Conservation (phyloP, 2,113 vertebrate genomes). For the Malurus cyaneus region DNA sequence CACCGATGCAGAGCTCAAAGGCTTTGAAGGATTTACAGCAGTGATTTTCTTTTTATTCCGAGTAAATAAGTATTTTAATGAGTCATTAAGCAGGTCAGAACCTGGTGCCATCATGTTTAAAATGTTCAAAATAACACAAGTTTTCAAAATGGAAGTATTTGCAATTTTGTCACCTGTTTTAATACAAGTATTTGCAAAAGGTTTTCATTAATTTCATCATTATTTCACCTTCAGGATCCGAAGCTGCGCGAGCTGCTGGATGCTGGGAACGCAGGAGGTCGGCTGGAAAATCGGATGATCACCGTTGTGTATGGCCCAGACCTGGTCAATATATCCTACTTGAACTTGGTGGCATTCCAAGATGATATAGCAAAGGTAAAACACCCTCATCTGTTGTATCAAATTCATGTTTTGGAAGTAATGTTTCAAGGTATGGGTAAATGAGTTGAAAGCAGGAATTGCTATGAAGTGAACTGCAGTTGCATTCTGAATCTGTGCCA, state of each 20-base stretch:
- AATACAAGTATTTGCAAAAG: background rate
- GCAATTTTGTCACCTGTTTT: background rate
- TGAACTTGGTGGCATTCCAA: constrained; percentile 95
- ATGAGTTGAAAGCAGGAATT: background rate
- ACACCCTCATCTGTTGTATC: background rate
- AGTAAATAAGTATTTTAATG: background rate
- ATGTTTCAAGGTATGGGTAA: fast-evolving
- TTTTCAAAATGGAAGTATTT: background rate
- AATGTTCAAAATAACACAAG: background rate
- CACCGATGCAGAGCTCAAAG: background rate
- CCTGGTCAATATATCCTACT: constrained; percentile 92
- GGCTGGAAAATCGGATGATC: constrained; percentile 90
- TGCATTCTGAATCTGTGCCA: background rate
- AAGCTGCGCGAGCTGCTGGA: constrained; percentile 93
- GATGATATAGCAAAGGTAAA: constrained; percentile 94
- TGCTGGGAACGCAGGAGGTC: constrained; percentile 82
- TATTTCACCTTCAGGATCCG: constrained; percentile 78
- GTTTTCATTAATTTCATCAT: background rate
- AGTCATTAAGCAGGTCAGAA: background rate
- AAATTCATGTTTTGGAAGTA: background rate
- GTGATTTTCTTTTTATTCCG: background rate
- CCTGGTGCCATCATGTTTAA: background rate
- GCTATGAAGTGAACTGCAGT: background rate
- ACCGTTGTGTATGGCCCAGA: constrained; percentile 92
- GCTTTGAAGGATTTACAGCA: background rate